Evolutionary conservation across 1,140 invertebrate genomes (phyloP).

Genomic region (Ceratoteleas bidentatus): DNA sequence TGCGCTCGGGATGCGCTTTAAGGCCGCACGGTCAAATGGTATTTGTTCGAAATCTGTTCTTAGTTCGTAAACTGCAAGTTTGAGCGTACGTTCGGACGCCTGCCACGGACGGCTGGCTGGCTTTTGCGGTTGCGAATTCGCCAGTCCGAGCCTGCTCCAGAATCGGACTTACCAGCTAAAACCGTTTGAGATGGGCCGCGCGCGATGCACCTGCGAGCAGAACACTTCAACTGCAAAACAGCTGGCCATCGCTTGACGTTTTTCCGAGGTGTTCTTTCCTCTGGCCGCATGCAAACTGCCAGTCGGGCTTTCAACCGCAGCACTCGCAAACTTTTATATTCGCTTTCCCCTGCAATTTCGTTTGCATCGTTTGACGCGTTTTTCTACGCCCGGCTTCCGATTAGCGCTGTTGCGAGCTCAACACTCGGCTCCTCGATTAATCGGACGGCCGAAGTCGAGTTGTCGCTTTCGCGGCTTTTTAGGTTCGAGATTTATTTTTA

Average conservation of each 20-base stretch:
- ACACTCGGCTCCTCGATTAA: too few species aligned
- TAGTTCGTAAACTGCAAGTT: constrained; percentile 61
- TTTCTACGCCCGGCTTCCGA: neutral
- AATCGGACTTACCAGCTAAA: constrained; percentile 48
- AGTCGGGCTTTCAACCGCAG: constrained; percentile 40
- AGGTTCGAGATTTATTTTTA: neutral
- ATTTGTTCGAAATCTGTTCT: constrained; percentile 64
- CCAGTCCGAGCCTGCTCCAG: constrained; percentile 28
- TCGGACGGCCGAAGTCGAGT: too few species aligned
- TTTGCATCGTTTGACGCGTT: constrained; percentile 27
- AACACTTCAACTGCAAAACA: constrained; percentile 47
- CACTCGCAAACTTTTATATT: constrained; percentile 40
- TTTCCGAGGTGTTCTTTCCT: constrained; percentile 8
- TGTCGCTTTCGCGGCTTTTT: too few species aligned
- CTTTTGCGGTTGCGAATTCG: constrained; percentile 59
- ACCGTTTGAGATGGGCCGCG: constrained; percentile 42
- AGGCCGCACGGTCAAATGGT: constrained; percentile 56
- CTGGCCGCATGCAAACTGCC: constrained; percentile 35
- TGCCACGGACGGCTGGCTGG: constrained; percentile 55
- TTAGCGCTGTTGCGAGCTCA: too few species aligned
- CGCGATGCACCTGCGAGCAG: constrained; percentile 47
- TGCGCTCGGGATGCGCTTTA: constrained; percentile 44
- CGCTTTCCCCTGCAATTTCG: constrained; percentile 32
- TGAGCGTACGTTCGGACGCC: constrained; percentile 50
- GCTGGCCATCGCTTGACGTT: neutral